Percentiles rank a stretch among this genome's conserved stretches.
Conservation (phyloP, 2,888 invertebrate genomes). For the Tromatobia lineatoria region DNA sequence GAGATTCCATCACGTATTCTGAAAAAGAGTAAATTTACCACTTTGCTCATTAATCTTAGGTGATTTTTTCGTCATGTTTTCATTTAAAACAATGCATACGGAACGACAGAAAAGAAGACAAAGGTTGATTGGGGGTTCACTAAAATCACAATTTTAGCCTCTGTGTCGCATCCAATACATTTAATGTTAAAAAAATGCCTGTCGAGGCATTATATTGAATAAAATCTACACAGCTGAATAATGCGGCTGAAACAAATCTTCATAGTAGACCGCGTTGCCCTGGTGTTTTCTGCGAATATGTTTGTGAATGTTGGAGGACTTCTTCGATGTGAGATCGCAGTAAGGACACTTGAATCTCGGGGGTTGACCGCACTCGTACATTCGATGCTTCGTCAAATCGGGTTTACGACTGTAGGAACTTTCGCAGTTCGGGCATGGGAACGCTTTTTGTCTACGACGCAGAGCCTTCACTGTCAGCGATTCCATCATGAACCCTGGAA, state of each 20-base stretch:
- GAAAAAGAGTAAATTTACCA: slow-evolving; percentile 50
- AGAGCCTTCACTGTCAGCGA: background rate
- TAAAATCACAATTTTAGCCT: slow-evolving; percentile 7
- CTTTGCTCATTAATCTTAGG: slow-evolving; percentile 5
- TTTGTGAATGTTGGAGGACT: slow-evolving; percentile 79
- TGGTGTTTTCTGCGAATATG: slow-evolving; percentile 78
- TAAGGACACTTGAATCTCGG: slow-evolving; percentile 82
- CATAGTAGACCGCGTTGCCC: slow-evolving; percentile 73
- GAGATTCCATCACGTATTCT: slow-evolving; percentile 23
- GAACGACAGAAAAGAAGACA: background rate
- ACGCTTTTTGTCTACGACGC: slow-evolving; percentile 41
- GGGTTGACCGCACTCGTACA: slow-evolving; percentile 74
- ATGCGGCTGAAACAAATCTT: slow-evolving; percentile 70
- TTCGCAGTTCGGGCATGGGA: slow-evolving; percentile 57
- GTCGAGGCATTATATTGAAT: slow-evolving; percentile 1
- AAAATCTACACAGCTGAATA: slow-evolving; percentile 34
- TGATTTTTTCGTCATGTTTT: background rate
- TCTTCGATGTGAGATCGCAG: slow-evolving; percentile 79
- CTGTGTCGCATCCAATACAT: background rate
- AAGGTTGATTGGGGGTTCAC: background rate
- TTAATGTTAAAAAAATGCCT: background rate
- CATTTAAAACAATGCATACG: background rate
- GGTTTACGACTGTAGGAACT: slow-evolving; percentile 48
- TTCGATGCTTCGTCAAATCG: slow-evolving; percentile 76
- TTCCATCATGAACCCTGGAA: slow-evolving; percentile 40